A percentile compares a stretch with the other conserved stretches of the same genome.
Evolutionary conservation across 2,797 vertebrate species (phyloP).

Genomic region (Gorsachius magnificus): DNA sequence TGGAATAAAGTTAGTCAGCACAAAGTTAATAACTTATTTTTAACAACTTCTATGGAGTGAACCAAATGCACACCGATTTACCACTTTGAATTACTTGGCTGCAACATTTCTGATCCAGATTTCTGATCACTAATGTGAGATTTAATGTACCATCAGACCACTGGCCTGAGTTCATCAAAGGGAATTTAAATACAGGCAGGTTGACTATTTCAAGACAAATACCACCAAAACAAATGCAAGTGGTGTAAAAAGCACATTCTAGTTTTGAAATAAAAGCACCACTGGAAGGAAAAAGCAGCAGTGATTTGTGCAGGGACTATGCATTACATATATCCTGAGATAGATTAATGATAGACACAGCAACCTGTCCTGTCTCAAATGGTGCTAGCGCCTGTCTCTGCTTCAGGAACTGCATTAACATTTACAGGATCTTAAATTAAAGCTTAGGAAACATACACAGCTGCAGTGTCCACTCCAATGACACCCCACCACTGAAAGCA

Average conservation of each 20-base stretch:
- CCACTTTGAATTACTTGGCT: background rate
- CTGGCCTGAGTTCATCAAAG: background rate
- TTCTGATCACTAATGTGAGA: background rate
- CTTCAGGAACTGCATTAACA: background rate
- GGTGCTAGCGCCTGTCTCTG: background rate
- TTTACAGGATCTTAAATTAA: background rate
- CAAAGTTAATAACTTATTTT: background rate
- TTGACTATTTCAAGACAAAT: background rate
- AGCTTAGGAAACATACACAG: background rate
- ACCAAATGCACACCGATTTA: background rate
- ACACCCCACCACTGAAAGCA: background rate
- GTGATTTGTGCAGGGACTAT: background rate
- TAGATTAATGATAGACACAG: background rate
- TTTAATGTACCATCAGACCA: background rate
- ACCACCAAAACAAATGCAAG: background rate
- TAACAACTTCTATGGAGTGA: background rate
- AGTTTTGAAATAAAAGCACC: background rate
- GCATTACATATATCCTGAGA: background rate
- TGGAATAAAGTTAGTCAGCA: background rate
- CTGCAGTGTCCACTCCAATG: background rate
- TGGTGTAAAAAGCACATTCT: background rate
- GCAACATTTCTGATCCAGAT: background rate
- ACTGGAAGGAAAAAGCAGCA: background rate
- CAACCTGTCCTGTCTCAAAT: background rate
- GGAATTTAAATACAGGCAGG: background rate